Conservation (phyloP, 2,797 vertebrate species). For the Lepilemur septentrionalis region DNA sequence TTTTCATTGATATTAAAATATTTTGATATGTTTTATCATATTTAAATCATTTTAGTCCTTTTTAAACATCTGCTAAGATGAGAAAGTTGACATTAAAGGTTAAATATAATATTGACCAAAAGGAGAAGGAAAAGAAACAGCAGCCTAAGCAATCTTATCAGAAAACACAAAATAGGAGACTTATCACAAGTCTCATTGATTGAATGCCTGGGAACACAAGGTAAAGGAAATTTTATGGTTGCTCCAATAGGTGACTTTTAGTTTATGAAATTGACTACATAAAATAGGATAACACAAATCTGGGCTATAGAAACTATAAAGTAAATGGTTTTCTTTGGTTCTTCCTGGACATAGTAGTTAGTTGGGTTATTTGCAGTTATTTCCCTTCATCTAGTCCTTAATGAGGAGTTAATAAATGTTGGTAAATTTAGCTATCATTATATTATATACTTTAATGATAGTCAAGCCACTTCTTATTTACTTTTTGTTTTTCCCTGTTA, state of each 20-base stretch:
- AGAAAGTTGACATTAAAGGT: not conserved
- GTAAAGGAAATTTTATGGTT: not conserved
- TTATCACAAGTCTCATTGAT: not conserved
- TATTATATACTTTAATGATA: not conserved
- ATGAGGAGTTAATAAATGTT: not conserved
- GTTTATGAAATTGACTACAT: not conserved
- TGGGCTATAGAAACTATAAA: not conserved
- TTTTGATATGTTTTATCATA: not conserved
- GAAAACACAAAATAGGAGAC: not conserved
- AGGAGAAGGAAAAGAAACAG: not conserved
- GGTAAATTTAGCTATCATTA: not conserved
- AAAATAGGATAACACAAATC: not conserved
- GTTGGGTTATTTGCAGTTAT: not conserved
- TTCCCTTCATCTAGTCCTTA: not conserved
- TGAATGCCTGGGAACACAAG: not conserved
- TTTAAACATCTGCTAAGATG: not conserved
- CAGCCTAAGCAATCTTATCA: not conserved
- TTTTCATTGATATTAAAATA: slow-evolving; percentile 1
- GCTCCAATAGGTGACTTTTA: not conserved
- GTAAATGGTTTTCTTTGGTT: not conserved
- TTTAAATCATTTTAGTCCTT: not conserved
- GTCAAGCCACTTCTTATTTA: not conserved
- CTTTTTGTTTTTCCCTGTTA: not conserved
- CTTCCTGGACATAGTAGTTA: not conserved
- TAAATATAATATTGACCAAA: not conserved